Conservation (phyloP, 2,888 invertebrate genomes). For the Agrochola circellaris region DNA sequence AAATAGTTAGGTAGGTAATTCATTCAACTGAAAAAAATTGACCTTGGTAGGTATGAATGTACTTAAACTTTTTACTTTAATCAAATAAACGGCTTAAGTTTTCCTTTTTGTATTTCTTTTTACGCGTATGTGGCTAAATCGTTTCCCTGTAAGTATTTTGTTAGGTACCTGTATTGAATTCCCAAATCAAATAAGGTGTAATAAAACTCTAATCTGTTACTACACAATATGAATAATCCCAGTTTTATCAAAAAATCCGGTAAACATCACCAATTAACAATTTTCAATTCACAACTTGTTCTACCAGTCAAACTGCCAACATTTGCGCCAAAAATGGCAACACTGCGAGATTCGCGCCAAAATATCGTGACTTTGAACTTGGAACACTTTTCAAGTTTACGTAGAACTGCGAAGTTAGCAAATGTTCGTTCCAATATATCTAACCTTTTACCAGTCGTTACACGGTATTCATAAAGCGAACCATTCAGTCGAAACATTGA, state of each 20-base stretch:
- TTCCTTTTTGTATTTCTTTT: background rate
- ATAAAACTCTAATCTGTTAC: background rate
- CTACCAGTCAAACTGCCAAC: constrained; percentile 22
- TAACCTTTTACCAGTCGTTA: constrained; percentile 8
- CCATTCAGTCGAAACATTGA: constrained; percentile 12
- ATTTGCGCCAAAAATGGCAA: constrained; percentile 10
- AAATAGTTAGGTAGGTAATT: background rate
- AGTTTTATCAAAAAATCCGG: background rate
- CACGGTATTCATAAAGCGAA: constrained; percentile 8
- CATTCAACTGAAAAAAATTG: background rate
- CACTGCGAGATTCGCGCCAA: constrained; percentile 1
- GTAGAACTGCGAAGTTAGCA: constrained; percentile 15
- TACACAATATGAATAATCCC: background rate
- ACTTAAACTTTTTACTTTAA: background rate
- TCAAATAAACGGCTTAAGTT: background rate
- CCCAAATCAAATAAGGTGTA: background rate
- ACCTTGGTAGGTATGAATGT: no score
- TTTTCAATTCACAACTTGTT: background rate
- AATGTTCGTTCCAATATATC: constrained; percentile 13
- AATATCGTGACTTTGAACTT: constrained; percentile 61
- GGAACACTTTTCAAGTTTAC: constrained; percentile 27
- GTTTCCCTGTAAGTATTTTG: background rate
- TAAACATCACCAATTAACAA: constrained; percentile 1
- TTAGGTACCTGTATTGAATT: background rate
- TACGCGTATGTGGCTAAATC: background rate